Percentiles rank a stretch among this genome's conserved stretches.
These are phyloP conservation scores for Melieria crassipennis DNA, from an alignment of 2,888 invertebrate genomes.

Conservation along the genomic window DNA sequence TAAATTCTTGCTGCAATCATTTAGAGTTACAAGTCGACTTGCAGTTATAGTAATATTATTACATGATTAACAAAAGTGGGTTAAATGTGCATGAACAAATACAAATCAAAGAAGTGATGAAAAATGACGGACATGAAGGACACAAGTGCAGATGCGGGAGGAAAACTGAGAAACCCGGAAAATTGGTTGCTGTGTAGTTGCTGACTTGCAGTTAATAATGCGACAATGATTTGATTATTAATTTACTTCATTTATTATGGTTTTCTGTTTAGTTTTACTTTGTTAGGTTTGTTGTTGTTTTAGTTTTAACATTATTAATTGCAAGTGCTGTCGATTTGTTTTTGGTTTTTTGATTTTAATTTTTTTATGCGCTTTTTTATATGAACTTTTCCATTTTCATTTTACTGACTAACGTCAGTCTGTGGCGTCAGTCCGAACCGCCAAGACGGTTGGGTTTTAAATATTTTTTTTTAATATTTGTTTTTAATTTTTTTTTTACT, in stretches of 20 bases:
- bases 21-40: too few species aligned
- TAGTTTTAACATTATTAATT: background rate
- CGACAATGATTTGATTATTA: background rate
- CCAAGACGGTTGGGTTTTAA: too few species aligned
- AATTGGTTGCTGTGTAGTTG: slow-evolving; percentile 11
- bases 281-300: background rate
- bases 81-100: background rate
- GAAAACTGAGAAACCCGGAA: slow-evolving; percentile 27
- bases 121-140: background rate
- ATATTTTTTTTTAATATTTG: too few species aligned
- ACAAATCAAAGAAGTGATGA: background rate
- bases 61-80: too few species aligned
- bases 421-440: too few species aligned
- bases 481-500: too few species aligned
- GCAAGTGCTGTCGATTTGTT: background rate
- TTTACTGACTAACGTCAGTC: background rate
- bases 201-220: slow-evolving; percentile 30
- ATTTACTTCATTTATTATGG: background rate
- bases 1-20: too few species aligned
- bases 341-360: background rate
- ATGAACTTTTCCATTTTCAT: background rate
- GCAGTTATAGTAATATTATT: too few species aligned
- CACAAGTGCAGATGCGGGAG: background rate
- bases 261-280: slow-evolving; percentile 1
- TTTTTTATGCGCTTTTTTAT: background rate